Conservation (phyloP, 2,113 vertebrate genomes). For the Campylomormyrus numenius region DNA sequence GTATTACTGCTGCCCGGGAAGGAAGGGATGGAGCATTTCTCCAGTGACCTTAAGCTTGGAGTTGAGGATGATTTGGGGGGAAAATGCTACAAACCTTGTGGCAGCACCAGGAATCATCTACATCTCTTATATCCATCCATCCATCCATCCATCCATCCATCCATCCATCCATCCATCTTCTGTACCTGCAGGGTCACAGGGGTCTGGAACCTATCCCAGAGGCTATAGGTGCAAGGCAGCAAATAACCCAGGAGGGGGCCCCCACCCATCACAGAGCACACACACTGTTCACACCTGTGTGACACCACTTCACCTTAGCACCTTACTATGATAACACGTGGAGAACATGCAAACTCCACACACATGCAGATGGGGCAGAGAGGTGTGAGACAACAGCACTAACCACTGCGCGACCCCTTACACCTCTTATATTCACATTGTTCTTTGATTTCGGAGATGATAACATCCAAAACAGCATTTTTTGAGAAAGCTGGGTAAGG, state of each 20-base stretch:
- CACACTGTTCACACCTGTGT: background rate
- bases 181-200: background rate
- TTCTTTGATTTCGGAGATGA: background rate
- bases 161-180: background rate
- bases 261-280: background rate
- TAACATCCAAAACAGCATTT: background rate
- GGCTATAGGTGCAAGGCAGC: background rate
- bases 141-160: background rate
- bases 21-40: background rate
- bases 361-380: background rate
- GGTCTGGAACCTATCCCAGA: background rate
- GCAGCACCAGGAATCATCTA: background rate
- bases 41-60: constrained; percentile 28
- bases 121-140: background rate
- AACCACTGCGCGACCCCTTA: background rate
- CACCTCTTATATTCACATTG: background rate
- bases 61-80: constrained; percentile 30
- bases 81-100: background rate
- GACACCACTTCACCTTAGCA: background rate
- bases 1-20: background rate
- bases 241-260: background rate
- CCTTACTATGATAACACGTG: background rate
- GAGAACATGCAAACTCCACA: background rate
- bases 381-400: background rate
- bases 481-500: too few relatives aligned